Evolutionary conservation across 2,113 vertebrate species (phyloP), one percentile per base, ranked within the genome.

Genomic region (Aegotheles bennettii): DNA sequence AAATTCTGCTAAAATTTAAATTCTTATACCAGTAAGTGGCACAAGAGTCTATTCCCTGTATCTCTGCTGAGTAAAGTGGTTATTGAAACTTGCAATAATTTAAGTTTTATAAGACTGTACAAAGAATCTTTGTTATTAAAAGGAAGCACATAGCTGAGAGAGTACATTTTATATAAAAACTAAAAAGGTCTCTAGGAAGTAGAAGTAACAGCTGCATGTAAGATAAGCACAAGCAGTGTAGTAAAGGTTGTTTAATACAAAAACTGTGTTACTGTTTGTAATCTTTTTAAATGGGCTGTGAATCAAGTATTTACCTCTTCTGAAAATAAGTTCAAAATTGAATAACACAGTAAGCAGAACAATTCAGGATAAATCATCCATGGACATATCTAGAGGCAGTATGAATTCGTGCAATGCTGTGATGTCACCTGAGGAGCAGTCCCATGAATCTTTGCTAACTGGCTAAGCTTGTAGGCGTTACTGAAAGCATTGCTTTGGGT

Each of bases 21-120:
- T 57, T 70, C 81, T 87, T 77, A 73, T 25, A 79, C 19, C 51
- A 83, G 59, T 63, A 85, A 93, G 47, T 67, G 85, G 20, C 56
- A 59, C 38, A 80, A 48, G 38, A 60, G 18, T 48, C 36, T 65
- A 17, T 40, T 93, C 33, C 24, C 31, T 69, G n/a, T 36, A 51
- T 54, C 53, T 74, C 47, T 92, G 71, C 71, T 90, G 60, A 95
- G 43, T 45, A 80, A 91, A 95, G 54, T 78, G n/a, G 33, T 75
- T 95, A 80, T 38, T 90, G 59, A 57, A 71, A 80, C 8, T 63
- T 25, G 28, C 6, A 53, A 45, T 60, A 51, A 93, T 93, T 86
- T 18, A 59, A 54, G 11, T 29, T 89, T 89, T 80, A 48, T 76
- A 77, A 82, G 73, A 43, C 47, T 35, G 16, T 31, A n/a, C 7